These are phyloP conservation scores for Campaea margaritaria DNA, from an alignment of 2,888 invertebrate species.

Conservation along the genomic window DNA sequence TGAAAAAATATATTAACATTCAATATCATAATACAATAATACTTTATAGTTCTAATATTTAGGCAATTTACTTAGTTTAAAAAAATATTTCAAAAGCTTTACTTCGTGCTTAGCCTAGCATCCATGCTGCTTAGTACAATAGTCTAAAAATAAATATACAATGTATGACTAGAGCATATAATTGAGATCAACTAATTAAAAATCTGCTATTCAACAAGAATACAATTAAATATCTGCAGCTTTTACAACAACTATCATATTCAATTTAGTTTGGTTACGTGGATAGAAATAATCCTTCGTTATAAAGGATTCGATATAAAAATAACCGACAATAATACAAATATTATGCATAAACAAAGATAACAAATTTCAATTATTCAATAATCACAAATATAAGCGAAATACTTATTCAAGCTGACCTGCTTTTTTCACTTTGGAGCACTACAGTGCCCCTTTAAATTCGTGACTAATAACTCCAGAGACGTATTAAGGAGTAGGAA, in stretches of 20 bases:
- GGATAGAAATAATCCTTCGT: too few species aligned
- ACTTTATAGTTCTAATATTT: constrained; percentile 12
- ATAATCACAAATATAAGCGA: too few species aligned
- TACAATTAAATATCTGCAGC: neutral
- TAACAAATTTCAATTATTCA: too few species aligned
- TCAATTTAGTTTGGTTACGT: too few species aligned
- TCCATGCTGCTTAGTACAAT: constrained; percentile 5
- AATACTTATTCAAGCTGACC: too few species aligned
- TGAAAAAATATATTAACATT: constrained; percentile 38
- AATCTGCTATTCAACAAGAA: neutral
- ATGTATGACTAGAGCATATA: constrained; percentile 9
- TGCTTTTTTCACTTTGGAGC: too few species aligned
- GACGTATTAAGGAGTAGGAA: neutral
- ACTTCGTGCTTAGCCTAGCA: constrained; percentile 4
- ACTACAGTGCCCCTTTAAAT: too few species aligned
- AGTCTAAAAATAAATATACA: neutral
- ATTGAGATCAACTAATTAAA: constrained; percentile 10
- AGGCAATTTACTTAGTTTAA: constrained; percentile 8
- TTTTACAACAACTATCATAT: neutral
- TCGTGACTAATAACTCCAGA: too few species aligned
- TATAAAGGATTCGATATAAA: too few species aligned
- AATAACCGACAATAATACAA: too few species aligned
- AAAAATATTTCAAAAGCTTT: constrained; percentile 7
- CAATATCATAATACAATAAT: constrained; percentile 21
- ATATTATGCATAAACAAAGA: too few species aligned